phyloP scores from a whole-genome alignment of 2,113 vertebrate species.

The Syngnathoides biaculeatus region DNA sequence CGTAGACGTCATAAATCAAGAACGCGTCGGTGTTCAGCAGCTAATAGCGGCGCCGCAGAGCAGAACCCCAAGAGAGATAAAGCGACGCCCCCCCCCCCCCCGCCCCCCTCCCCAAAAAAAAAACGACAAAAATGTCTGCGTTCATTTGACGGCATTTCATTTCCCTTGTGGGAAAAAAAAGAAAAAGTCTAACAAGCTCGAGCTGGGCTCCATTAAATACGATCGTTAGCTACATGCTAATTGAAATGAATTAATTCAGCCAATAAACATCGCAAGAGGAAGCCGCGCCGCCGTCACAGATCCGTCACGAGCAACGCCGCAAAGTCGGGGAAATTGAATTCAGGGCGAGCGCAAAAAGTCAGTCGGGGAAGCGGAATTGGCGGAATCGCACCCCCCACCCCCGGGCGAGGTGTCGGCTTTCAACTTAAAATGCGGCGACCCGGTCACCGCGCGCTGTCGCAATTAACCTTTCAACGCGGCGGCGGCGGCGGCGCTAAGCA shows the following conservation, averaged over 20 bases:
- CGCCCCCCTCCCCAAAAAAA: too few relatives aligned
- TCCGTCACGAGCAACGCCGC: background rate
- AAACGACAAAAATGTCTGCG: background rate
- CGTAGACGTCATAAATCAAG: background rate
- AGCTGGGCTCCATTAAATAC: background rate
- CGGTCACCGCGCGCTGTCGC: slow-evolving; percentile 34
- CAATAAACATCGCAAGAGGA: background rate
- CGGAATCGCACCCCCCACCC: background rate
- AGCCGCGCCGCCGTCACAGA: background rate
- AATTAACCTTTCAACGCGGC: slow-evolving; percentile 75
- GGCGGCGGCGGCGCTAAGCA: slow-evolving; percentile 38
- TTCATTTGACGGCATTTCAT: slow-evolving; percentile 1
- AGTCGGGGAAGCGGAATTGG: too few relatives aligned
- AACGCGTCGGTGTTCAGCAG: background rate
- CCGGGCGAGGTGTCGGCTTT: slow-evolving; percentile 32
- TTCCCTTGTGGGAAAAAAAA: background rate
- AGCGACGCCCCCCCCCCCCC: too few relatives aligned
- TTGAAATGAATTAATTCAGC: background rate
- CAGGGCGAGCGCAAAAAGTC: background rate
- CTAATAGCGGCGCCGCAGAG: background rate
- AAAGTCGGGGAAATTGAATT: too few relatives aligned
- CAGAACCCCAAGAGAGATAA: background rate
- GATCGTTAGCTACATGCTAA: background rate
- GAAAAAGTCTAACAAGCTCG: background rate
- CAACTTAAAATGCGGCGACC: slow-evolving; percentile 26